phyloP scores from a whole-genome alignment of 1,140 invertebrate genomes.

The Medauroidea extradentata region DNA sequence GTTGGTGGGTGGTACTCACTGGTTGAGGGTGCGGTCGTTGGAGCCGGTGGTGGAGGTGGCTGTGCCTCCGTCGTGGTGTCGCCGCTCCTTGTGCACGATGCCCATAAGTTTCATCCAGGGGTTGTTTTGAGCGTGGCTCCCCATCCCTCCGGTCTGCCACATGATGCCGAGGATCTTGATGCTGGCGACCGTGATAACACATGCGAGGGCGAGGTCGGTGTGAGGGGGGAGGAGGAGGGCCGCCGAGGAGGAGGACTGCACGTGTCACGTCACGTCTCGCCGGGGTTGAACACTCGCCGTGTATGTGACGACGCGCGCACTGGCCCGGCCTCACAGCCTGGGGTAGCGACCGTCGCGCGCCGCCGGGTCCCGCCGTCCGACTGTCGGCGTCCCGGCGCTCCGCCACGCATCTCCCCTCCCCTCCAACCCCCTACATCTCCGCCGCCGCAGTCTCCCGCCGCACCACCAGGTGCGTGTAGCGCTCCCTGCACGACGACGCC shows the following conservation, averaged over 20 bases:
- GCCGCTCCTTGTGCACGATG: conserved; percentile 69
- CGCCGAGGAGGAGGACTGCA: neutral
- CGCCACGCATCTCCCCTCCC: too few species aligned
- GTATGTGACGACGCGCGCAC: neutral
- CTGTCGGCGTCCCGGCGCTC: too few species aligned
- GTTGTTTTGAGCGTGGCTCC: conserved; percentile 66
- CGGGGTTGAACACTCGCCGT: neutral
- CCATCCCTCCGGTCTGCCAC: conserved; percentile 74
- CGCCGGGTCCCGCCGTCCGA: too few species aligned
- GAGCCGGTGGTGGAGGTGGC: conserved; percentile 45
- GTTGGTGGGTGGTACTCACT: too few species aligned
- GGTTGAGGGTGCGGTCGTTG: conserved; percentile 58
- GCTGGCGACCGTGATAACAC: neutral
- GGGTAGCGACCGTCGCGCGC: too few species aligned
- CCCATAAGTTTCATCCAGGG: conserved; percentile 80
- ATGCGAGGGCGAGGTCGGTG: neutral
- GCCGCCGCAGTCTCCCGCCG: too few species aligned
- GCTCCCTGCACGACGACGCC: too few species aligned
- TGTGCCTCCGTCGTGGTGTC: conserved; percentile 53
- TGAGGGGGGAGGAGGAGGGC: neutral
- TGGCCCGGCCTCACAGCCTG: neutral
- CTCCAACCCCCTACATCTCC: too few species aligned
- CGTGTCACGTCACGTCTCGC: neutral
- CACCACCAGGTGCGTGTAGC: too few species aligned
- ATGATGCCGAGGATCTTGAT: conserved; percentile 42